These are phyloP conservation scores for Pongo pygmaeus DNA, from an alignment of 2,113 vertebrate species.

Conservation along the genomic window DNA sequence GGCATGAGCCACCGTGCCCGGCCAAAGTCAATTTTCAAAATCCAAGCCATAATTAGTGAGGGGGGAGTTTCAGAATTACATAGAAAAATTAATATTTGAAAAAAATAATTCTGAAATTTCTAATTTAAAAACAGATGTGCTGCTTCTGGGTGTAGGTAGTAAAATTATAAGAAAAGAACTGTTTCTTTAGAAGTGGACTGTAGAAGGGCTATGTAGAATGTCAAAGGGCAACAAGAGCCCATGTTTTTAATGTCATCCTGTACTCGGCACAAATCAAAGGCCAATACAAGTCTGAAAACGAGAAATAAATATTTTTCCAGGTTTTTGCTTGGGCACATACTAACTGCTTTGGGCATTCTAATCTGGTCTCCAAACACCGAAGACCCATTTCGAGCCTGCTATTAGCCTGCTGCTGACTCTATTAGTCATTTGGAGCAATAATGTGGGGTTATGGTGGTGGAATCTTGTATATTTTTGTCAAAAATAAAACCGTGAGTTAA, in stretches of 20 bases:
- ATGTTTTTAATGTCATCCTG: background rate
- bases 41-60: background rate
- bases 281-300: background rate
- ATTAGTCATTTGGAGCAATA: background rate
- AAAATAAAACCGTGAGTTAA: conserved; percentile 31
- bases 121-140: background rate
- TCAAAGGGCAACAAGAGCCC: background rate
- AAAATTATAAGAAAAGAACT: background rate
- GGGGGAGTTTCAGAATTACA: background rate
- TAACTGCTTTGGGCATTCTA: background rate
- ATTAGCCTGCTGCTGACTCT: background rate
- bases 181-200: background rate
- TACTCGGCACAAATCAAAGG: background rate
- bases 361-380: conserved; percentile 23
- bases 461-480: background rate
- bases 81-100: conserved; percentile 26
- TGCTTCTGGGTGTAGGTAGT: background rate
- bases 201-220: background rate
- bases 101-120: background rate
- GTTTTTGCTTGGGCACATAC: conserved; percentile 17
- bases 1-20: no score
- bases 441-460: background rate
- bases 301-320: conserved; percentile 11
- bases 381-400: background rate
- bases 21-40: conserved; percentile 45